phyloP scores from a whole-genome alignment of 2,113 vertebrate species.

The Cyanoramphus novaezelandiae region DNA sequence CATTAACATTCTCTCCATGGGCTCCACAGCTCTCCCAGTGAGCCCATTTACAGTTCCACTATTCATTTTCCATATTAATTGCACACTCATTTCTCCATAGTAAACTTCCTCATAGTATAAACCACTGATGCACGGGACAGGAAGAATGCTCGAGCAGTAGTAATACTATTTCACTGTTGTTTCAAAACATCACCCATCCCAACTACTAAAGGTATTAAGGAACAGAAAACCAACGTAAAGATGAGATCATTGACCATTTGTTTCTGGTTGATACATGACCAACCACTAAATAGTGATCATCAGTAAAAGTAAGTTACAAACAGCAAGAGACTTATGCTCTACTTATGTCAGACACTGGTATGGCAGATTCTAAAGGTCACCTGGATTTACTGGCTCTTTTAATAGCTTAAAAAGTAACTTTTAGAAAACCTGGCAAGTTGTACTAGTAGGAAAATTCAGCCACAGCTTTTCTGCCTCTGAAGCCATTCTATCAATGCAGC shows the following conservation, averaged over 20 bases:
- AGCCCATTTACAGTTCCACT: constrained; percentile 62
- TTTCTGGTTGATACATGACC: background rate
- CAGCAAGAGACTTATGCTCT: background rate
- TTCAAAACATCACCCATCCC: background rate
- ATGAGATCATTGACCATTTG: background rate
- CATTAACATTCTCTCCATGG: constrained; percentile 66
- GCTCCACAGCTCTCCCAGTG: constrained; percentile 54
- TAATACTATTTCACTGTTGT: rapidly evolving
- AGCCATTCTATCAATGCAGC: background rate
- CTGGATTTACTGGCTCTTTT: background rate
- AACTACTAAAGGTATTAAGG: background rate
- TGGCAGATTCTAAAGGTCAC: background rate
- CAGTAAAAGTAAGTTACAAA: background rate
- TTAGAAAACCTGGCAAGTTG: background rate
- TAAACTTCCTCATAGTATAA: background rate
- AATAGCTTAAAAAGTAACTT: background rate
- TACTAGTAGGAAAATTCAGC: background rate
- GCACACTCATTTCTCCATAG: background rate
- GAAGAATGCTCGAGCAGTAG: background rate
- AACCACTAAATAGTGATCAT: background rate
- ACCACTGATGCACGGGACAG: background rate
- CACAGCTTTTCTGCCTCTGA: background rate
- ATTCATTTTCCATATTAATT: constrained; percentile 72
- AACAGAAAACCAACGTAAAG: background rate
- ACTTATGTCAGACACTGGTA: background rate